Conservation (phyloP, 2,888 invertebrate genomes). For the Drosophila demipolita region DNA sequence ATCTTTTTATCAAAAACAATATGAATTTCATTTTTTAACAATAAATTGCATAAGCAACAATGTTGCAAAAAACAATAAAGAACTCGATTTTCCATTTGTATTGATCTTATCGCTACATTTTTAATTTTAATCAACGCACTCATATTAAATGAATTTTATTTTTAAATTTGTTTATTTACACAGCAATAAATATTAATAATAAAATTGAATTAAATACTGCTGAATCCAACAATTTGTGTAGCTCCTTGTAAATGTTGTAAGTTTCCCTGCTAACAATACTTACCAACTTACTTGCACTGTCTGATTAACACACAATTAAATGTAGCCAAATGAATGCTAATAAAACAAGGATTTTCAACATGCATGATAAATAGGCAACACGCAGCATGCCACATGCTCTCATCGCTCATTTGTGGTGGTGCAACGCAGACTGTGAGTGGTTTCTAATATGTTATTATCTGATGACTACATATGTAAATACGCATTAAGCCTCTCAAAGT, state of each 20-base stretch:
- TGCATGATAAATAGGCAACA: slow-evolving; percentile 13
- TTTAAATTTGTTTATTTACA: background rate
- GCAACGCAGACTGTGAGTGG: slow-evolving; percentile 20
- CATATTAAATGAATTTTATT: background rate
- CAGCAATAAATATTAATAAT: background rate
- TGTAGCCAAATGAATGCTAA: background rate
- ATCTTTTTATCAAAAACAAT: background rate
- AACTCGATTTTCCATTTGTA: background rate
- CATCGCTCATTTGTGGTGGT: slow-evolving; percentile 18
- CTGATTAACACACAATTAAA: slow-evolving; percentile 4
- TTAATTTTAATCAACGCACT: background rate
- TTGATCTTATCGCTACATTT: background rate
- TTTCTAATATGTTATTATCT: slow-evolving; percentile 70
- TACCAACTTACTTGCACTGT: background rate
- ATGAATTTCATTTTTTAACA: background rate
- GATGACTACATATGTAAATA: slow-evolving; percentile 79
- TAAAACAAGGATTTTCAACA: background rate
- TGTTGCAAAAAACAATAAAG: background rate
- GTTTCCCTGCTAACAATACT: background rate
- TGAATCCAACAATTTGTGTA: background rate
- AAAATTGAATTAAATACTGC: background rate
- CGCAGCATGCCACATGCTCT: slow-evolving; percentile 3
- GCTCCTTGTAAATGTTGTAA: background rate
- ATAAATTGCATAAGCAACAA: background rate
- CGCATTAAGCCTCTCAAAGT: slow-evolving; percentile 53